Conservation (phyloP, 1,140 invertebrate species). For the Dolichoris vasculosae region DNA sequence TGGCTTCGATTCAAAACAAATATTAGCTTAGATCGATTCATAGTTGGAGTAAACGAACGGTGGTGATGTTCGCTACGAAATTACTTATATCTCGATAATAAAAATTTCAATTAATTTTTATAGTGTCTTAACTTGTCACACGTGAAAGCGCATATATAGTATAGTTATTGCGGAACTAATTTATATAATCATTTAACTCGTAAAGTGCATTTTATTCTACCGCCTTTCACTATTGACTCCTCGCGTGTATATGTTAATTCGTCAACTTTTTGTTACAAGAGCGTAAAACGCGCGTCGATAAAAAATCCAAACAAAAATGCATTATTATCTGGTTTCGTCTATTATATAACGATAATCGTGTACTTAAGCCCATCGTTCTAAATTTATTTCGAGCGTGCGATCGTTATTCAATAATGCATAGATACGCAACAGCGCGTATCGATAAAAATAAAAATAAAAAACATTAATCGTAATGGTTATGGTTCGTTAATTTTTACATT, state of each 20-base stretch:
- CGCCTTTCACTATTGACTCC: not conserved
- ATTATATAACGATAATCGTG: too few relatives aligned
- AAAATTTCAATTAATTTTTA: conserved; percentile 1
- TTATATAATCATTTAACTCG: conserved; percentile 18
- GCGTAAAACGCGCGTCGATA: too few relatives aligned
- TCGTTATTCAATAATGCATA: not conserved
- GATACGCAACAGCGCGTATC: not conserved
- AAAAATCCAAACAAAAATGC: not conserved
- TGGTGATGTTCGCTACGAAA: not conserved
- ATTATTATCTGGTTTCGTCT: not conserved
- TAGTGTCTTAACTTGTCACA: not conserved
- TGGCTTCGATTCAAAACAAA: not conserved
- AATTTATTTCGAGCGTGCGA: not conserved
- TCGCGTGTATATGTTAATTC: not conserved
- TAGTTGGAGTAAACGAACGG: not conserved
- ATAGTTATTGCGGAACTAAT: conserved; percentile 7
- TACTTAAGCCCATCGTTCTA: not conserved
- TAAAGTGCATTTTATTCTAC: not conserved
- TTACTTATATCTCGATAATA: not conserved
- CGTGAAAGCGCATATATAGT: not conserved
- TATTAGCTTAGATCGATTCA: not conserved
- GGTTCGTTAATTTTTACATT: too few relatives aligned
- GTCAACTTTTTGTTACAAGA: not conserved
- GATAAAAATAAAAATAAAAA: too few relatives aligned
- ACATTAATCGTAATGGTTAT: too few relatives aligned